A percentile compares a stretch with the other conserved stretches of the same genome.
These are phyloP conservation scores for Scolopax bukidnonensis DNA, from an alignment of 2,797 vertebrate genomes.

Conservation along the genomic window DNA sequence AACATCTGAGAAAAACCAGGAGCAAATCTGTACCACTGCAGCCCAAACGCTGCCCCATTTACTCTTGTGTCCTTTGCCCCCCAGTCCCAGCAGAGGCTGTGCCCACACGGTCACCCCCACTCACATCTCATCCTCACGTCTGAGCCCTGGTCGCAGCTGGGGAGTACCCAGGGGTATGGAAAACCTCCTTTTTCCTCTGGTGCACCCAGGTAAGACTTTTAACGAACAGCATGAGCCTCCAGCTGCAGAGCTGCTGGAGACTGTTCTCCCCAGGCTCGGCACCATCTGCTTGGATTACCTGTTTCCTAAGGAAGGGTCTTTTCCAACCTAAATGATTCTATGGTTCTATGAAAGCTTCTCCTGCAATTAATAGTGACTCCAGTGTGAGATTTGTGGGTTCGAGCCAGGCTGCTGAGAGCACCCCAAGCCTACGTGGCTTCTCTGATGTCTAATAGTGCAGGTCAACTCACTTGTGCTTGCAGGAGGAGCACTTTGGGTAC, in stretches of 20 bases:
- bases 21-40: neutral
- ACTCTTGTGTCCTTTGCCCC: neutral
- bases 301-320: too few relatives aligned
- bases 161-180: neutral
- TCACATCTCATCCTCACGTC: rapidly evolving
- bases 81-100: neutral
- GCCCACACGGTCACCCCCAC: rapidly evolving
- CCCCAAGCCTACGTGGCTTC: neutral
- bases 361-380: neutral
- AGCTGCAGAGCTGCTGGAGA: neutral
- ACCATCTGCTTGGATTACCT: neutral
- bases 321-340: too few relatives aligned
- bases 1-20: neutral
- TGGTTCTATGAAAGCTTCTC: neutral
- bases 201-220: neutral
- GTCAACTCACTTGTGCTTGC: neutral
- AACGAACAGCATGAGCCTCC: neutral
- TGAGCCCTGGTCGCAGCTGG: rapidly evolving
- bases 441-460: neutral
- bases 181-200: neutral
- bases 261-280: neutral
- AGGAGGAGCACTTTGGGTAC: neutral
- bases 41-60: neutral
- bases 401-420: neutral
- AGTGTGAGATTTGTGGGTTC: neutral